Evolutionary conservation across 2,797 vertebrate species (phyloP).

Genomic region (Manis pentadactyla): DNA sequence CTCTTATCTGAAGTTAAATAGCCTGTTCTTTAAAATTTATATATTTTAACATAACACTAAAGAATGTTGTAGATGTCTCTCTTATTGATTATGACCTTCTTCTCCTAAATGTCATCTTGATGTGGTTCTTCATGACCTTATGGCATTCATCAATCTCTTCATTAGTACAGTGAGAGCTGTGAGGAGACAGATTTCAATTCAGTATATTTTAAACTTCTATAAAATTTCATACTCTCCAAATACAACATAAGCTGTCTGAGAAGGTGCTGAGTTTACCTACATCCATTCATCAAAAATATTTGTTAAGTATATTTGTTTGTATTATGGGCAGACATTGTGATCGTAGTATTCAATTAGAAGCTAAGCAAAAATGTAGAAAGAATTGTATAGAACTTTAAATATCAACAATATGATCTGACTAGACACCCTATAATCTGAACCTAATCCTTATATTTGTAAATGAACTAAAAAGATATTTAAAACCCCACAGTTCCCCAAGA

Average conservation of each 20-base stretch:
- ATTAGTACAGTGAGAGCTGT: background rate
- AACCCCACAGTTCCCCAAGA: background rate
- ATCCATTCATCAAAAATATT: background rate
- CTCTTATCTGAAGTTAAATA: background rate
- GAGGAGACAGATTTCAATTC: background rate
- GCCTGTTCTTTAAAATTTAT: background rate
- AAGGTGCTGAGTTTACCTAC: background rate
- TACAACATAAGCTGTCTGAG: background rate
- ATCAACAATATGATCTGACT: background rate
- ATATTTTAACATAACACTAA: background rate
- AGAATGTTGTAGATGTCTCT: background rate
- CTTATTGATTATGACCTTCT: background rate
- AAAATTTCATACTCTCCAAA: background rate
- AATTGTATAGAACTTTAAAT: background rate
- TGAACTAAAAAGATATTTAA: background rate
- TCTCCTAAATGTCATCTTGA: background rate
- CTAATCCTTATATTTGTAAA: background rate
- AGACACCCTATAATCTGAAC: background rate
- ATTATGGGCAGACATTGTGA: background rate
- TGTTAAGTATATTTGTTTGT: no score
- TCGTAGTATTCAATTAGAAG: background rate
- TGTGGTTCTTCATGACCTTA: background rate
- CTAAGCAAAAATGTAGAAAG: background rate
- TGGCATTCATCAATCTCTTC: background rate
- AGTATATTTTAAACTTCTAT: background rate